Base-by-base conservation (phyloP, 2,113 vertebrate species). In the Tachysurus vachellii region DNA sequence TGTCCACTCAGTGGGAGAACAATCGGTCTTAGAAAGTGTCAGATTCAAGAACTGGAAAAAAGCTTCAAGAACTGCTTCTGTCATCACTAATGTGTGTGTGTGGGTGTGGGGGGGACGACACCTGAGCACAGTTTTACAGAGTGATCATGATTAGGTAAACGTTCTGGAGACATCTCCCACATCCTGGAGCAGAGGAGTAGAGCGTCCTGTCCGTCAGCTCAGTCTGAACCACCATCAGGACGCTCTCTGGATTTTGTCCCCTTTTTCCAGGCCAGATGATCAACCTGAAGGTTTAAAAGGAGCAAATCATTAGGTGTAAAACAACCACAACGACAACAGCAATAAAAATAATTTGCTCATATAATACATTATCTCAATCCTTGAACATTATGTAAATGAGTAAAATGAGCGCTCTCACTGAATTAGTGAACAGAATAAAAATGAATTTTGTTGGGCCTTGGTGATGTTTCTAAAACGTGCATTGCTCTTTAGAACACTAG, bases 71-170 rank as follows among this genome's bases (percentile, higher is more conserved):
- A 85, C 68, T 85, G 79, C 16, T 88, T 81, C 85, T 85, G 77
- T 61, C 56, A 44, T 62, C 31, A 50, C 11, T 26, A 12, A 6
- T 28, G 11, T 61, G n/a, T 26, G 13, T 28, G 53, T 80, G 31
- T 5, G 75, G 54, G 62, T 19, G 80, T 80, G 42, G 26, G 23
- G 16, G 44, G 2, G 13, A 26, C 44, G 88, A 59, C 82, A 84
- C 88, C 85, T 87, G 82, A 89, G 88, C 62, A 57, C 73, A 75
- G 61, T 59, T 62, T 56, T 31, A 83, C 44, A 68, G 42, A 70
- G n/a, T 11, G n/a, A 79, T 31, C 23, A 17, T 4, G 16, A 28
- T 66, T 28, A 13, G 13, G 26, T 50, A 68, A 53, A 83, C 5
- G 54, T 59, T 59, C 19, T 5, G 14, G n/a, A 54, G 26, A 77